Evolutionary conservation across 2,888 invertebrate genomes (phyloP).

Genomic region (Aphodius sticticus): DNA sequence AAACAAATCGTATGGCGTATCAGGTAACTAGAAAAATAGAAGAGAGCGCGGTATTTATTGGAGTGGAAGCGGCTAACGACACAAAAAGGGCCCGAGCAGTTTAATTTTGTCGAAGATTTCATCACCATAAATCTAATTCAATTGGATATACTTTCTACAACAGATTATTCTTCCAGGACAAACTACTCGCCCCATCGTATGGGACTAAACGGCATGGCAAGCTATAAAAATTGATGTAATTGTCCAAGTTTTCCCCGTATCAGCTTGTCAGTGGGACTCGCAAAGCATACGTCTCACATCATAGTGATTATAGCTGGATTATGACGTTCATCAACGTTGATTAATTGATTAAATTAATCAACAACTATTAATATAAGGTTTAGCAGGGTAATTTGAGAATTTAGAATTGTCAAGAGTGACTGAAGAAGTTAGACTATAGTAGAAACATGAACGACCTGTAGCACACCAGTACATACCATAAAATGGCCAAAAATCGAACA

Average conservation of each 20-base stretch:
- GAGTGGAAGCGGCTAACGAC: constrained; percentile 28
- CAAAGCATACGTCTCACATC: neutral
- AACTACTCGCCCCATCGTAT: constrained; percentile 39
- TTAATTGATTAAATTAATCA: neutral
- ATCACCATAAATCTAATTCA: constrained; percentile 58
- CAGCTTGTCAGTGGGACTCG: neutral
- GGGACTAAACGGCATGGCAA: constrained; percentile 36
- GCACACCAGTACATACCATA: no score
- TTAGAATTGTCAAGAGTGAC: no score
- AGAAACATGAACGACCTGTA: no score
- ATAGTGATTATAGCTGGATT: neutral
- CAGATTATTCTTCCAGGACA: constrained; percentile 49
- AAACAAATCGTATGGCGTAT: constrained; percentile 7
- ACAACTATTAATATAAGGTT: no score
- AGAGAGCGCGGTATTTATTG: neutral
- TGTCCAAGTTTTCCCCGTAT: constrained; percentile 18
- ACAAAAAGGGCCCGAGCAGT: constrained; percentile 50
- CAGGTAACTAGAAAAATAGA: constrained; percentile 22
- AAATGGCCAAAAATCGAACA: no score
- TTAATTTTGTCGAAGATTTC: constrained; percentile 59
- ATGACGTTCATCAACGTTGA: neutral
- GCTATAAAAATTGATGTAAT: constrained; percentile 37
- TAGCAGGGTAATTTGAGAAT: no score
- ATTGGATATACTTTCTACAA: constrained; percentile 54
- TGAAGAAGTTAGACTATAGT: no score